These are phyloP conservation scores for Huso huso DNA, from an alignment of 2,797 vertebrate genomes.

Conservation along the genomic window DNA sequence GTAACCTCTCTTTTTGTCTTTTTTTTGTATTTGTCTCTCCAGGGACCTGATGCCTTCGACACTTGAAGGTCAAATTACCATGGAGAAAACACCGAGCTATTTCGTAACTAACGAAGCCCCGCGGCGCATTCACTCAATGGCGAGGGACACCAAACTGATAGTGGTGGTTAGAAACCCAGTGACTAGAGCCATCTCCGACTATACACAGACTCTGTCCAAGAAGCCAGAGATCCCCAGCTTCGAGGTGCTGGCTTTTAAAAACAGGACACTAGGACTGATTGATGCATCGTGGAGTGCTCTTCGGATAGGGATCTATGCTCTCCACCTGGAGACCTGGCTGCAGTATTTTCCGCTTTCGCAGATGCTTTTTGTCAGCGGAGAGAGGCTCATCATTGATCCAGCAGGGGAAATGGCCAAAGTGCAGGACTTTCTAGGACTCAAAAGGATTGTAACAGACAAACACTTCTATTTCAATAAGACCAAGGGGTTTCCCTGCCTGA, in stretches of 20 bases:
- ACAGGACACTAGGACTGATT: conserved; percentile 89
- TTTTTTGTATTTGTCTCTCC: conserved; percentile 28
- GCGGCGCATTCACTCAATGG: conserved; percentile 89
- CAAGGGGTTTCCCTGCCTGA: conserved; percentile 95
- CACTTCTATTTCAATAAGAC: conserved; percentile 98
- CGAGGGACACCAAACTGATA: conserved; percentile 91
- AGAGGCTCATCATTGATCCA: conserved; percentile 86
- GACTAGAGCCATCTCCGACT: conserved; percentile 95
- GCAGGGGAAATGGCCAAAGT: conserved; percentile 95
- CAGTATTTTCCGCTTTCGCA: conserved; percentile 95
- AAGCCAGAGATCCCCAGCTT: conserved; percentile 94
- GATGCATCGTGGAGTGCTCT: conserved; percentile 94
- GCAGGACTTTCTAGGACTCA: conserved; percentile 93
- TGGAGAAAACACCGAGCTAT: conserved; percentile 99
- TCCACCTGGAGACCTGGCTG: conserved; percentile 96
- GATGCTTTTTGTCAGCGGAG: conserved; percentile 94
- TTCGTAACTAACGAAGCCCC: conserved; percentile 94
- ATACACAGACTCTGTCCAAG: conserved; percentile 94
- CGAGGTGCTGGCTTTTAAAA: conserved; percentile 95
- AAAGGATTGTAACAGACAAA: conserved; percentile 88
- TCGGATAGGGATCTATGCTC: conserved; percentile 90
- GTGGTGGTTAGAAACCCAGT: conserved; percentile 95
- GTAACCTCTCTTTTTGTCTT: conserved; percentile 19
- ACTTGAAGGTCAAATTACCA: conserved; percentile 92
- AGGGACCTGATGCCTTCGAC: conserved; percentile 97